Conservation (phyloP, 2,113 vertebrate genomes). For the Uria aalge region DNA sequence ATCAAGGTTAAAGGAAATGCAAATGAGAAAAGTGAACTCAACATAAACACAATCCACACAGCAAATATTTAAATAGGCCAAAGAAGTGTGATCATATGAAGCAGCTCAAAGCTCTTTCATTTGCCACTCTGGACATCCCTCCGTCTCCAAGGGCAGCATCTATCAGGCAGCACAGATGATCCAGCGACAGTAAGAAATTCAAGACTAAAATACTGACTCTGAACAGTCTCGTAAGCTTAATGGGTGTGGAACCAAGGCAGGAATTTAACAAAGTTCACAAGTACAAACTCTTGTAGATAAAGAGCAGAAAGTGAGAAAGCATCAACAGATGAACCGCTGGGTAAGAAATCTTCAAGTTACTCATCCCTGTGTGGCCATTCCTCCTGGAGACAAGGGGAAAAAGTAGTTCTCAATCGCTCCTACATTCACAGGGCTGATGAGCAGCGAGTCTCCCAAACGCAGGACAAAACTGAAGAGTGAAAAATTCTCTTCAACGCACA, state of each 20-base stretch:
- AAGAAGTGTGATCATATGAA: neutral
- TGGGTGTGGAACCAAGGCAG: neutral
- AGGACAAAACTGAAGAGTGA: neutral
- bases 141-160: rapidly evolving
- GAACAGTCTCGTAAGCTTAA: neutral
- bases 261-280: neutral
- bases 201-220: neutral
- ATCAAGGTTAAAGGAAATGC: neutral
- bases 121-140: neutral
- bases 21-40: neutral
- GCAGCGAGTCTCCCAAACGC: neutral
- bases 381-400: neutral
- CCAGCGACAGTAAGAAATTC: neutral
- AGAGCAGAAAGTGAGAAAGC: neutral
- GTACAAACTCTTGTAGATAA: neutral
- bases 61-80: neutral
- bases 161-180: neutral
- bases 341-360: neutral
- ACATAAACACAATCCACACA: neutral
- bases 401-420: neutral
- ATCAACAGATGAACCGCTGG: rapidly evolving
- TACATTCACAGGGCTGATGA: neutral
- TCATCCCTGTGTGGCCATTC: neutral
- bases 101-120: neutral
- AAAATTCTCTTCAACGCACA: neutral